Evolutionary conservation across 2,113 vertebrate species (phyloP).

Genomic region (Myrmecobius fasciatus): DNA sequence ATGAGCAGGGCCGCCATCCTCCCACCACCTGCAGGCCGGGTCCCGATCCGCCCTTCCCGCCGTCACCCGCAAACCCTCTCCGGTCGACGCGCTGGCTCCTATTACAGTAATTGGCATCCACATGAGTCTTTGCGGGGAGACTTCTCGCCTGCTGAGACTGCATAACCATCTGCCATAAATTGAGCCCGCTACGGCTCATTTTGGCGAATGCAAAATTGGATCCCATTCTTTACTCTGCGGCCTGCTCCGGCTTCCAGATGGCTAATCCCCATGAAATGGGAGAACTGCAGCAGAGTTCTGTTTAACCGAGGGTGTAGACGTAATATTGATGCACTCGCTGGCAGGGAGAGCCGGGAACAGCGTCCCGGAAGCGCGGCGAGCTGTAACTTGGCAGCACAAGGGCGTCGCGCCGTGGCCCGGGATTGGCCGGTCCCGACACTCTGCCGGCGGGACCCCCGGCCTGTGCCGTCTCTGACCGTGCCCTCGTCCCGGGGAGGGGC

Average conservation of each 20-base stretch:
- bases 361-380: constrained; percentile 76
- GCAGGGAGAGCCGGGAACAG: constrained; percentile 76
- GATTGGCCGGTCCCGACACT: constrained; percentile 26
- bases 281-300: constrained; percentile 72
- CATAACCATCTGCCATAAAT: constrained; percentile 73
- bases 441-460: constrained; percentile 30
- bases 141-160: constrained; percentile 69
- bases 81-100: constrained; percentile 55
- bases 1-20: constrained; percentile 66
- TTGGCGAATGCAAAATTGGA: constrained; percentile 79
- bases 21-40: constrained; percentile 34
- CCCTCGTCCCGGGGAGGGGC: constrained; percentile 62
- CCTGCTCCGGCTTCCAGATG: constrained; percentile 85
- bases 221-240: constrained; percentile 75
- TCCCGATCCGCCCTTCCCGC: constrained; percentile 48
- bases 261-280: constrained; percentile 82
- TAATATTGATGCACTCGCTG: constrained; percentile 85
- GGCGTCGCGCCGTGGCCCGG: constrained; percentile 36
- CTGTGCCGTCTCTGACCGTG: constrained; percentile 59
- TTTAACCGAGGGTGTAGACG: constrained; percentile 84
- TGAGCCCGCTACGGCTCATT: constrained; percentile 68
- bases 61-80: neutral
- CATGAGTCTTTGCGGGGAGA: constrained; percentile 60
- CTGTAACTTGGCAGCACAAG: constrained; percentile 67
- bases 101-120: constrained; percentile 65